phyloP scores from a whole-genome alignment of 2,888 invertebrate genomes.

The Timema podura region DNA sequence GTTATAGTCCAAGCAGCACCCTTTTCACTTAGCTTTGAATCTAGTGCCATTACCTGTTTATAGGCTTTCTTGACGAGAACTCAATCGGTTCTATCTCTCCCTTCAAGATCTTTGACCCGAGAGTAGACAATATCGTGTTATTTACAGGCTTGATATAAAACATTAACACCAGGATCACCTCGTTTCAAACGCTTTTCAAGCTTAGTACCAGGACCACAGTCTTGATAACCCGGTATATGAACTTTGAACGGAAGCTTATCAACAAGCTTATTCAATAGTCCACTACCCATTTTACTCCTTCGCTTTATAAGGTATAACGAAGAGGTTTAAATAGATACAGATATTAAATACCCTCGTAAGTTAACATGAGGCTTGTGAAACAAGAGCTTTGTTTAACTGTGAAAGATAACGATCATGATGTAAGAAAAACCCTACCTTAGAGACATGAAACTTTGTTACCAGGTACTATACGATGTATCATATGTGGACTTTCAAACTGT shows the following conservation, averaged over 20 bases:
- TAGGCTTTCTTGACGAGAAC: neutral
- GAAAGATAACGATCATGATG: too few relatives aligned
- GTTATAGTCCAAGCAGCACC: neutral
- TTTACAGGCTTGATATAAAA: slow-evolving; percentile 39
- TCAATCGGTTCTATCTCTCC: slow-evolving; percentile 15
- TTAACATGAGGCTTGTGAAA: too few relatives aligned
- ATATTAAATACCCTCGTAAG: too few relatives aligned
- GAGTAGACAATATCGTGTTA: slow-evolving; percentile 40
- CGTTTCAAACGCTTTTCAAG: slow-evolving; percentile 34
- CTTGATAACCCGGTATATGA: slow-evolving; percentile 30
- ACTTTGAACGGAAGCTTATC: slow-evolving; percentile 24
- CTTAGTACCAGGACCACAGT: slow-evolving; percentile 30
- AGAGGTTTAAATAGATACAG: too few relatives aligned
- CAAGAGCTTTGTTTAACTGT: too few relatives aligned
- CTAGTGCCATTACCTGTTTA: neutral
- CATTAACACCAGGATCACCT: slow-evolving; percentile 40
- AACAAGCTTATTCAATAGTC: slow-evolving; percentile 15
- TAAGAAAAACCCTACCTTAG: too few relatives aligned
- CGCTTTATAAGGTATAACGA: too few relatives aligned
- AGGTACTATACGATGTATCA: too few relatives aligned
- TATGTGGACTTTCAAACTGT: neutral
- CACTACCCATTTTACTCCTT: too few relatives aligned
- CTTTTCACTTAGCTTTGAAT: neutral
- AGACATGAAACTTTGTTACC: too few relatives aligned
- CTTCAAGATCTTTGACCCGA: slow-evolving; percentile 25